Percentiles rank a stretch among this genome's conserved stretches.
Evolutionary conservation across 2,113 vertebrate species (phyloP).

Genomic region (Ammodytes dubius): DNA sequence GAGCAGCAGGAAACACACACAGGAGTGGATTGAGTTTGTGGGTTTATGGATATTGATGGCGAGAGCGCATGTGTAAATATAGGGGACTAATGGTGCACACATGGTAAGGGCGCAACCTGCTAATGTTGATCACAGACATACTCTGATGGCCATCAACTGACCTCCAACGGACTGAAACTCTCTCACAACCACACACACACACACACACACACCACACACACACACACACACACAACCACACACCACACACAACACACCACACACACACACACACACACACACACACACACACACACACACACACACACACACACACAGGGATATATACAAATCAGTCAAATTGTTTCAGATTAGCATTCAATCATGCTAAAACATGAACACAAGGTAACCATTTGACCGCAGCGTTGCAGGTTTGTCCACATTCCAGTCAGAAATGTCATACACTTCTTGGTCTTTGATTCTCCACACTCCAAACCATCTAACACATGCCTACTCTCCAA

Average conservation of each 20-base stretch:
- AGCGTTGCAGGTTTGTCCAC: background rate
- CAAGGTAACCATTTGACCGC: background rate
- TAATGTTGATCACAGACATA: slow-evolving; percentile 44
- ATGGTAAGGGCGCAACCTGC: slow-evolving; percentile 43
- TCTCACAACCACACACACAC: background rate
- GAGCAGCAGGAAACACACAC: too few species aligned
- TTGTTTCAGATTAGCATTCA: slow-evolving; percentile 9
- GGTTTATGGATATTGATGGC: background rate
- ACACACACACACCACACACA: background rate
- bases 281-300: background rate
- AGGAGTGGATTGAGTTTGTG: background rate
- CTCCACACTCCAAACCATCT: background rate
- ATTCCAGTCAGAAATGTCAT: background rate
- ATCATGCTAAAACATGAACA: slow-evolving; percentile 5
- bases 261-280: background rate
- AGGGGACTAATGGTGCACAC: slow-evolving; percentile 50
- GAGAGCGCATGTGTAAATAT: slow-evolving; percentile 26
- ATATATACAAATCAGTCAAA: background rate
- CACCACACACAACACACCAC: background rate
- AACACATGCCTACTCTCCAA: background rate
- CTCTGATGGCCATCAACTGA: slow-evolving; percentile 51
- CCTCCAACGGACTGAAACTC: slow-evolving; percentile 23
- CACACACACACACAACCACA: slow-evolving; percentile 8
- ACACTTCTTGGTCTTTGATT: background rate
- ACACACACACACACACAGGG: background rate